Conservation (phyloP, 2,888 invertebrate species). For the Entomobrya multifasciata region DNA sequence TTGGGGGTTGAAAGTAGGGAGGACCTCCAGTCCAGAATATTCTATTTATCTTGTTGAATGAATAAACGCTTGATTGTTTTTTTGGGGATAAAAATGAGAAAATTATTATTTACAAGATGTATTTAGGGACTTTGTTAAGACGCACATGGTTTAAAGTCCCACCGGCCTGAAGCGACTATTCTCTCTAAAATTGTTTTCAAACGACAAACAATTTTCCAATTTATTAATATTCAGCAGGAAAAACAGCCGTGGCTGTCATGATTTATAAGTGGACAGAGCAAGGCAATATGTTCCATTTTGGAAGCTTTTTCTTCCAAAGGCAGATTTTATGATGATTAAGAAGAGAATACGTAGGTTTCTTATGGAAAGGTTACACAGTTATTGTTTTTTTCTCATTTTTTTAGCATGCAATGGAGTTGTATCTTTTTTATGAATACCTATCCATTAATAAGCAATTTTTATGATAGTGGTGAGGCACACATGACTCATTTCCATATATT, state of each 20-base stretch:
- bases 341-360: neutral
- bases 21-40: neutral
- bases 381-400: neutral
- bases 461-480: neutral
- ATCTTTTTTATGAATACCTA: neutral
- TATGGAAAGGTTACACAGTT: no score
- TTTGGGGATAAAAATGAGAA: neutral
- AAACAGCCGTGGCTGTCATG: conserved; percentile 29
- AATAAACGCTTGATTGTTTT: neutral
- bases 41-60: neutral
- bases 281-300: conserved; percentile 41
- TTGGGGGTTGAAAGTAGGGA: neutral
- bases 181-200: neutral
- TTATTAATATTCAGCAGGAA: conserved; percentile 39
- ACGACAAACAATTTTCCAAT: neutral
- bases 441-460: neutral
- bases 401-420: neutral
- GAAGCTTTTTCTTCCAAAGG: no score
- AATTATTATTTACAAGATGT: neutral
- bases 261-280: conserved; percentile 10
- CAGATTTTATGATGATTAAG: conserved; percentile 10
- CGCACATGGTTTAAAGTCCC: no score
- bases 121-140: no score
- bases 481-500: conserved; percentile 44
- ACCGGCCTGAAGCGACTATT: neutral